A percentile compares a stretch with the other conserved stretches of the same genome.
Evolutionary conservation across 2,888 invertebrate species (phyloP).

Genomic region (Noctua janthina): DNA sequence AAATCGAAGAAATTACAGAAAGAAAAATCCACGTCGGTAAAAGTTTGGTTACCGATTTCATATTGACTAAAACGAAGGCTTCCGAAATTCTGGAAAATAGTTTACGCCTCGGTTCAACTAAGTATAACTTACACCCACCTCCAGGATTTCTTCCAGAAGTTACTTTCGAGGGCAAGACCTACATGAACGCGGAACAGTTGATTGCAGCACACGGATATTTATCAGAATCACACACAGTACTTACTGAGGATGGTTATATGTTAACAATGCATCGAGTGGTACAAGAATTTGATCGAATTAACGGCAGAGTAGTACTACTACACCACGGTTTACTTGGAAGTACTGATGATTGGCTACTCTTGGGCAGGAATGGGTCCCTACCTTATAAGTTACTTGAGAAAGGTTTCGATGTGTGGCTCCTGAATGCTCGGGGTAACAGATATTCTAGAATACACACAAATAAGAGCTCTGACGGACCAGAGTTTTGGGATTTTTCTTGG

Average conservation of each 20-base stretch:
- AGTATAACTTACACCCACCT: too few relatives aligned
- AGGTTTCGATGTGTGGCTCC: slow-evolving; percentile 90
- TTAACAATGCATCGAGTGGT: slow-evolving; percentile 73
- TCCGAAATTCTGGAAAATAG: neutral
- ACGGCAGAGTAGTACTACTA: slow-evolving; percentile 66
- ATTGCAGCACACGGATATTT: slow-evolving; percentile 67
- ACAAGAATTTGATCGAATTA: slow-evolving; percentile 11
- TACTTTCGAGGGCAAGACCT: neutral
- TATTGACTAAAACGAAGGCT: slow-evolving; percentile 15
- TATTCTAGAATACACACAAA: slow-evolving; percentile 71
- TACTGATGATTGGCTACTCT: slow-evolving; percentile 77
- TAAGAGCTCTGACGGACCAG: slow-evolving; percentile 48
- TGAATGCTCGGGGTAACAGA: slow-evolving; percentile 81
- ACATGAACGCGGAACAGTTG: slow-evolving; percentile 31
- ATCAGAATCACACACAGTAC: slow-evolving; percentile 70
- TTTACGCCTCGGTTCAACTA: neutral
- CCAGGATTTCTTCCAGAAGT: neutral
- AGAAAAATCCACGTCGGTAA: slow-evolving; percentile 58
- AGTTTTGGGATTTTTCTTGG: slow-evolving; percentile 79
- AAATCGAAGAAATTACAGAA: slow-evolving; percentile 41
- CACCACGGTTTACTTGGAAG: slow-evolving; percentile 77
- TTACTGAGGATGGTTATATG: slow-evolving; percentile 74
- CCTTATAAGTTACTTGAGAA: slow-evolving; percentile 85
- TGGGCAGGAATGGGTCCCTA: slow-evolving; percentile 71
- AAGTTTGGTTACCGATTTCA: slow-evolving; percentile 62